Conservation (phyloP, 2,113 vertebrate genomes). For the Polyodon spathula region DNA sequence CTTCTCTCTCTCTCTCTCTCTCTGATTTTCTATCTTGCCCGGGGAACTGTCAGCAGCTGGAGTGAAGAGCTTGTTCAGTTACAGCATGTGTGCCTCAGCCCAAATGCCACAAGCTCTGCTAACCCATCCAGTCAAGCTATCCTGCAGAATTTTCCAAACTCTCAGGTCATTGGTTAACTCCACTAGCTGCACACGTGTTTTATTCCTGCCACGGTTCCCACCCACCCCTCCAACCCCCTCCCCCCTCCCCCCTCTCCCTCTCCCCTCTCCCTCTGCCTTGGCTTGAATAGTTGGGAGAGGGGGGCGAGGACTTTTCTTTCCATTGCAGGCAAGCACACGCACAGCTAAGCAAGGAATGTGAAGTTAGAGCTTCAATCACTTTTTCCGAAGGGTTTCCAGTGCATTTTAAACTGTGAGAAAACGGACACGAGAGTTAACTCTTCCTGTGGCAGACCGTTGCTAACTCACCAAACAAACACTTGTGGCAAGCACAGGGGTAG, state of each 20-base stretch:
- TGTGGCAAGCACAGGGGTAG: too few species aligned
- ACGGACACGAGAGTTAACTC: neutral
- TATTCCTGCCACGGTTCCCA: conserved; percentile 32
- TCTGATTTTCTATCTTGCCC: conserved; percentile 18
- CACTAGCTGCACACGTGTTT: conserved; percentile 5
- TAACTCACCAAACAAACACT: too few species aligned
- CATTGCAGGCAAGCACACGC: conserved; percentile 42
- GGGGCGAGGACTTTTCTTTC: conserved; percentile 18
- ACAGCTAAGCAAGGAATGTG: conserved; percentile 43
- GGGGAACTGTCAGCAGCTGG: conserved; percentile 31
- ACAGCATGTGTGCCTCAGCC: conserved; percentile 40
- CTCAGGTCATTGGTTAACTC: too few species aligned
- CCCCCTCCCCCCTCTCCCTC: conserved; percentile 25
- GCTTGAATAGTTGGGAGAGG: conserved; percentile 30
- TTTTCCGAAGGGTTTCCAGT: conserved; percentile 19
- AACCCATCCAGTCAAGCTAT: conserved; percentile 33
- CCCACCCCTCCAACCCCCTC: conserved; percentile 31
- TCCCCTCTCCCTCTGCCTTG: conserved; percentile 31
- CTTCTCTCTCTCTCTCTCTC: conserved; percentile 6
- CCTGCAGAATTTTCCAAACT: conserved; percentile 14
- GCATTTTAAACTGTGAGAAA: neutral
- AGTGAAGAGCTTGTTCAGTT: conserved; percentile 34
- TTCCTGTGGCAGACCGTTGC: too few species aligned
- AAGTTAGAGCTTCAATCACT: conserved; percentile 20
- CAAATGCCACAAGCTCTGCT: conserved; percentile 50